Percentiles rank a stretch among this genome's conserved stretches.
These are phyloP conservation scores for Rhyacophila evoluta DNA, from an alignment of 2,888 invertebrate species.

Conservation along the genomic window DNA sequence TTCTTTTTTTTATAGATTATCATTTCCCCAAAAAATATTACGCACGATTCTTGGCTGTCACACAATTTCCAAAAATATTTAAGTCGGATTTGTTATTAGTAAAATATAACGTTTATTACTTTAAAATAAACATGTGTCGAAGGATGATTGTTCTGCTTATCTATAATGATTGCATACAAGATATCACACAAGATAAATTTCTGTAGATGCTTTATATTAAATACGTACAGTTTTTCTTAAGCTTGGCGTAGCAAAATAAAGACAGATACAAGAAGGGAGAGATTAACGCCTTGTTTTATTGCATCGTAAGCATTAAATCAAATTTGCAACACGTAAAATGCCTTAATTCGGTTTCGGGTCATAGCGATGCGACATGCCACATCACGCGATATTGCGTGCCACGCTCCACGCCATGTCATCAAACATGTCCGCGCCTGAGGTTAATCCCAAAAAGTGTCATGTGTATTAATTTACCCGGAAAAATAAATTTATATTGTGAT, in stretches of 20 bases:
- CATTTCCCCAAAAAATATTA: too few species aligned
- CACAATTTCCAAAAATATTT: too few species aligned
- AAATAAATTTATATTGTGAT: too few species aligned
- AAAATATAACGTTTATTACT: too few species aligned
- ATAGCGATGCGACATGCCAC: not conserved
- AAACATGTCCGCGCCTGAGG: not conserved
- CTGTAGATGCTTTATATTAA: too few species aligned
- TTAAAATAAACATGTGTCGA: too few species aligned
- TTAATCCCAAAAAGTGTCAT: constrained; percentile 14
- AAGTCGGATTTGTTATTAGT: too few species aligned
- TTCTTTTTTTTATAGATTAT: too few species aligned
- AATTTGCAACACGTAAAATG: constrained; percentile 22
- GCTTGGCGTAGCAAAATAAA: not conserved
- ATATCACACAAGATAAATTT: too few species aligned
- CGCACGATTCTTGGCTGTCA: too few species aligned
- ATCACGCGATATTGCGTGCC: constrained; percentile 9
- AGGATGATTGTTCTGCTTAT: too few species aligned
- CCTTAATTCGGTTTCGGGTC: constrained; percentile 22
- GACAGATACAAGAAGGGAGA: not conserved
- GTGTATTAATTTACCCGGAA: not conserved
- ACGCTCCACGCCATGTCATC: constrained; percentile 2
- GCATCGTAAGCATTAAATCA: not conserved
- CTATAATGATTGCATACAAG: too few species aligned
- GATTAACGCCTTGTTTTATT: not conserved
- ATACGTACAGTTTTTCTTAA: not conserved